A percentile compares a stretch with the other conserved stretches of the same genome.
phyloP scores from a whole-genome alignment of 2,888 invertebrate genomes.

The Drosophila kanekoi region DNA sequence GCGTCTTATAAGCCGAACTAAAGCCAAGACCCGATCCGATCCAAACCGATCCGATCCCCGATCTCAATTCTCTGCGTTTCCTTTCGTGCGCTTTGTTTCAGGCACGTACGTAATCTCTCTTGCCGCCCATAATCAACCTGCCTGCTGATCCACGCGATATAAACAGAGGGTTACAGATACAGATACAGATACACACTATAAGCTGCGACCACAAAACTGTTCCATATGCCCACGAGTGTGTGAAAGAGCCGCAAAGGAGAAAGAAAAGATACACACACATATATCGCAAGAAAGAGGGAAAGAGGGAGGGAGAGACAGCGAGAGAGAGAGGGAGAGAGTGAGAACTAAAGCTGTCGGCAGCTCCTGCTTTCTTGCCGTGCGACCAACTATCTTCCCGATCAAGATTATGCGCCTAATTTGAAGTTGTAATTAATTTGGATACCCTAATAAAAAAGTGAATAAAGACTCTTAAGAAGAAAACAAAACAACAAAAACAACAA shows the following conservation, averaged over 20 bases:
- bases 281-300: neutral
- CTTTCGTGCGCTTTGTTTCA: conserved; percentile 73
- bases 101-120: conserved; percentile 77
- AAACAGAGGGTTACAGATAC: conserved; percentile 57
- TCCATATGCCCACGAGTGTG: neutral
- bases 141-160: conserved; percentile 71
- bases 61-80: conserved; percentile 47
- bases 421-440: conserved; percentile 83
- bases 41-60: conserved; percentile 34
- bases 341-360: conserved; percentile 37
- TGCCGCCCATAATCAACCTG: conserved; percentile 74
- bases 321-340: conserved; percentile 9
- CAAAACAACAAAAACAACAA: conserved; percentile 17
- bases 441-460: conserved; percentile 77
- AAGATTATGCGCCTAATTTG: conserved; percentile 83
- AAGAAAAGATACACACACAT: conserved; percentile 17
- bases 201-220: conserved; percentile 16
- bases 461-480: conserved; percentile 40
- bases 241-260: conserved; percentile 11
- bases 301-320: neutral
- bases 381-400: conserved; percentile 56
- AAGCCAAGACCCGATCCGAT: conserved; percentile 52
- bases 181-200: conserved; percentile 40
- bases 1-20: conserved; percentile 77
- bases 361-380: conserved; percentile 45